phyloP scores from a whole-genome alignment of 2,113 vertebrate genomes.

The Paramormyrops kingsleyae region DNA sequence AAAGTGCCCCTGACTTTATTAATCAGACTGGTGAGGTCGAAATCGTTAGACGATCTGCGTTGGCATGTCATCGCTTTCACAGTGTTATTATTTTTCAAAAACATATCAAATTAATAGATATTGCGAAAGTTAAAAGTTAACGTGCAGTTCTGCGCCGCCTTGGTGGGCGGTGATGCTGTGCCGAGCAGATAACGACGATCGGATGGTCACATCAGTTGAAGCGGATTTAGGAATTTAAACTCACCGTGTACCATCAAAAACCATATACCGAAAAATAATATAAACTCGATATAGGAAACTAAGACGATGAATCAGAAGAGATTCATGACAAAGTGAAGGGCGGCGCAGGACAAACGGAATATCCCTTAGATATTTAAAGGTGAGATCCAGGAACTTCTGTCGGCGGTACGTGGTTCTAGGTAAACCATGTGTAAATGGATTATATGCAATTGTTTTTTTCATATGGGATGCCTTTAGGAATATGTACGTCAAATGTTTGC shows the following conservation, averaged over 20 bases:
- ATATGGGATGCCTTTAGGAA: neutral
- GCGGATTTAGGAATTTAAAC: neutral
- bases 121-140: neutral
- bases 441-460: neutral
- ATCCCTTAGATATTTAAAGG: neutral
- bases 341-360: neutral
- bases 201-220: neutral
- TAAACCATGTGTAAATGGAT: neutral
- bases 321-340: neutral
- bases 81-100: neutral
- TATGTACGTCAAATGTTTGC: neutral
- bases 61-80: neutral
- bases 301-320: neutral
- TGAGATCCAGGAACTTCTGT: neutral
- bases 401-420: neutral
- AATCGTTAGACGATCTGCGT: neutral
- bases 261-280: neutral
- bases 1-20: neutral
- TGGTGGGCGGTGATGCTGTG: neutral
- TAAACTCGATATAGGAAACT: neutral
- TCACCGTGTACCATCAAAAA: neutral
- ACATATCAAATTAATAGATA: neutral
- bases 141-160: neutral
- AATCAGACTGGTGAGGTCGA: neutral
- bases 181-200: neutral